These are phyloP conservation scores for Aradophagus sp. DNA, from an alignment of 1,140 invertebrate species.

Conservation along the genomic window DNA sequence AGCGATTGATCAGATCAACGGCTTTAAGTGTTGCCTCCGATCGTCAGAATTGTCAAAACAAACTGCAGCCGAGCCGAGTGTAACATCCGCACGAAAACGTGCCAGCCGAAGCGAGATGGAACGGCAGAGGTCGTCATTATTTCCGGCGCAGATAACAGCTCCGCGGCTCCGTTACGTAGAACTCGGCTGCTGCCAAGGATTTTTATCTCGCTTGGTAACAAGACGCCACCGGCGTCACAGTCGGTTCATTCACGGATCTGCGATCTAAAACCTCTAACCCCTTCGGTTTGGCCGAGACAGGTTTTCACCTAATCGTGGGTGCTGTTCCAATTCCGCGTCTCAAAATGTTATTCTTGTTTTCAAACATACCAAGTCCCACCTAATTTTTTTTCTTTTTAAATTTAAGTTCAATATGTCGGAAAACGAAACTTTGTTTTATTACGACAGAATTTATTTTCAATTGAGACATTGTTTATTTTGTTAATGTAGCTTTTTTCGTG, in stretches of 20 bases:
- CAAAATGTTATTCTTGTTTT: no score
- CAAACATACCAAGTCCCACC: no score
- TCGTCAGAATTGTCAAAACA: constrained; percentile 46
- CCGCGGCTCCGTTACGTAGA: constrained; percentile 7
- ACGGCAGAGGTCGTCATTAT: constrained; percentile 32
- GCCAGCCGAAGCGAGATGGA: background rate
- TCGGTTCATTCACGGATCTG: constrained; percentile 23
- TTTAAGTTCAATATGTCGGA: no score
- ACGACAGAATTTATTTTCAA: no score
- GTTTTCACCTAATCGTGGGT: constrained; percentile 35
- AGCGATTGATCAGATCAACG: constrained; percentile 35
- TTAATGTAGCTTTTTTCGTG: no score
- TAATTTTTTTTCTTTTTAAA: no score
- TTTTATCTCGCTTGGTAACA: constrained; percentile 56
- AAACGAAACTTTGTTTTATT: no score
- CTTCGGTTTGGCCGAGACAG: constrained; percentile 10
- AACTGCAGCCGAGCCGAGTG: constrained; percentile 18
- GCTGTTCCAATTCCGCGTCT: constrained; percentile 10
- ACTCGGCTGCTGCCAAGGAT: constrained; percentile 29
- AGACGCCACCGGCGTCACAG: constrained; percentile 19
- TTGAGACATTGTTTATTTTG: no score
- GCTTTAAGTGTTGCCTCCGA: constrained; percentile 19
- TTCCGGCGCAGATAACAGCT: constrained; percentile 43
- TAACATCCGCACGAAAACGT: constrained; percentile 6
- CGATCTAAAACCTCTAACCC: constrained; percentile 33